Percentiles rank a stretch among this genome's conserved stretches.
Conservation (phyloP, 2,888 invertebrate genomes). For the Diabrotica balteata region DNA sequence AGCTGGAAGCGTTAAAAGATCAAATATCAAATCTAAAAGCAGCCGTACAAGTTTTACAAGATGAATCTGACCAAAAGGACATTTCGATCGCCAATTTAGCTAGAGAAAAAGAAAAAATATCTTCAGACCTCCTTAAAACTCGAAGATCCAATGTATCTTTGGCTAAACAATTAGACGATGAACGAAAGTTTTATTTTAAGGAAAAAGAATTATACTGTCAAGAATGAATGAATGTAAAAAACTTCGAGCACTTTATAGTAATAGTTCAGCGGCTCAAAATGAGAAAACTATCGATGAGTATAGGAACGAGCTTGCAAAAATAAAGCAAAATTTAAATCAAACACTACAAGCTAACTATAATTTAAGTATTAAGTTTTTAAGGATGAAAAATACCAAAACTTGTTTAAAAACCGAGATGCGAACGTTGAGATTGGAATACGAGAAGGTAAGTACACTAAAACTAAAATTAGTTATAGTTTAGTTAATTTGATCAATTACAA, state of each 20-base stretch:
- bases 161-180: conserved; percentile 65
- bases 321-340: conserved; percentile 56
- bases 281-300: conserved; percentile 47
- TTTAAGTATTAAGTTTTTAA: conserved; percentile 58
- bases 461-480: too few relatives aligned
- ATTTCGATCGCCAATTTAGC: conserved; percentile 60
- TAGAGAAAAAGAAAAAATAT: conserved; percentile 64
- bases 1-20: conserved; percentile 51
- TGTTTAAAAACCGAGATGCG: conserved; percentile 52
- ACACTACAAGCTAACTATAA: conserved; percentile 60
- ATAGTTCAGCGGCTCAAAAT: conserved; percentile 36
- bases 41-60: conserved; percentile 60
- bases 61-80: conserved; percentile 62
- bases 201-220: conserved; percentile 65
- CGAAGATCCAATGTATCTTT: conserved; percentile 62
- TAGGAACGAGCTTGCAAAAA: conserved; percentile 54
- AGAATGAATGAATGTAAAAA: conserved; percentile 60
- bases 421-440: conserved; percentile 51
- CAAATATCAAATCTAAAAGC: conserved; percentile 62
- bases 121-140: conserved; percentile 61
- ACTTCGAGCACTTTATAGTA: conserved; percentile 49
- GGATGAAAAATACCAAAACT: conserved; percentile 59
- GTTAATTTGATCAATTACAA: too few relatives aligned
- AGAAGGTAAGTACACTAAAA: conserved; percentile 42
- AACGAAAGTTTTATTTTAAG: conserved; percentile 64